These are phyloP conservation scores for Caenorhabditis sinica DNA, from an alignment of 2,888 invertebrate species.

Conservation along the genomic window DNA sequence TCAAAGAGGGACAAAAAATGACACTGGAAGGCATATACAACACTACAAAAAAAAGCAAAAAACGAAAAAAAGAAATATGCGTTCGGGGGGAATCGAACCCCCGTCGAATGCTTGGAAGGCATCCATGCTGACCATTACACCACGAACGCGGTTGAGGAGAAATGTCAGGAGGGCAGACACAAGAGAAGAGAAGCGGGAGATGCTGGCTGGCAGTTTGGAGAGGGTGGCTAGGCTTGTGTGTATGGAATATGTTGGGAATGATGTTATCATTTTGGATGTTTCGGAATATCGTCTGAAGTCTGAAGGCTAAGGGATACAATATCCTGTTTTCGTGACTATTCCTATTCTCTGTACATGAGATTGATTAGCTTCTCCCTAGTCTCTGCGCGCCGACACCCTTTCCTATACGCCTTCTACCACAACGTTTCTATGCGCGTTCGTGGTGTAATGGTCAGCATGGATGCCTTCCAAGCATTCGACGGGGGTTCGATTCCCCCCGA, in stretches of 20 bases:
- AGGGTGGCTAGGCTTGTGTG: too few species aligned
- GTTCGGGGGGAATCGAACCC: conserved; percentile 79
- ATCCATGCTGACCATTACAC: conserved; percentile 79
- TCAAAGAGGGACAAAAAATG: neutral
- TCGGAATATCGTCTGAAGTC: too few species aligned
- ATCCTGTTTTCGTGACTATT: too few species aligned
- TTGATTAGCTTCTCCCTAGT: neutral
- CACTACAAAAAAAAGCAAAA: neutral
- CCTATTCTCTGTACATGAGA: neutral
- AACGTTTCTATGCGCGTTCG: conserved; percentile 66
- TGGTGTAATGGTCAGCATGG: conserved; percentile 79
- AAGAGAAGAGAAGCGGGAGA: neutral
- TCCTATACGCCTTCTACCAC: neutral
- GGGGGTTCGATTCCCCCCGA: conserved; percentile 79
- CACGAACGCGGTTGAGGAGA: conserved; percentile 66
- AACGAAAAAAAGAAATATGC: conserved; percentile 57
- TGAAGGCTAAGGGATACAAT: too few species aligned
- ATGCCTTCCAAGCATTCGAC: conserved; percentile 80
- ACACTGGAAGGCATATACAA: too few species aligned
- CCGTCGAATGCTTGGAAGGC: conserved; percentile 79
- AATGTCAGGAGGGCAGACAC: neutral
- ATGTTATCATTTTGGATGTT: too few species aligned
- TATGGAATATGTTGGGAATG: too few species aligned
- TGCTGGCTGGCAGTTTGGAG: neutral
- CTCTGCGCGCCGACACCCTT: neutral